Evolutionary conservation across 2,888 invertebrate genomes (phyloP), one percentile per base, ranked within the genome.

Genomic region (Hemithea aestivaria): DNA sequence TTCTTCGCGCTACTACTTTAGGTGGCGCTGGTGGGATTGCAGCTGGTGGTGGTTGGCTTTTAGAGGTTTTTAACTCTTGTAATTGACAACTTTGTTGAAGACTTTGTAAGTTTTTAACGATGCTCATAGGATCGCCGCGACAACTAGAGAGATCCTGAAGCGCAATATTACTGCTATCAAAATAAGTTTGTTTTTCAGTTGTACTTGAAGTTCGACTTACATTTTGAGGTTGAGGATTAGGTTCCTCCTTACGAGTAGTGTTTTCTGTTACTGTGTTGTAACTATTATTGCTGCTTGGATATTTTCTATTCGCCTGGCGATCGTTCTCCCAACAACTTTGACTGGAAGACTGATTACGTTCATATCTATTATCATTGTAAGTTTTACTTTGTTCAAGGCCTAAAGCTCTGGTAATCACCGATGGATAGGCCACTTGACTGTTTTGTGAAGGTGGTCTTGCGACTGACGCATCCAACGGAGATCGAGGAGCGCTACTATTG

Each of bases 341-440:
- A 54, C 71, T 76, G 49, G 84, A 66, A 51, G 88, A 69, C 51
- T 87, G 88, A 48, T 76, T 87, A 48, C 88, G 73, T 44, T 90
- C 90, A 68, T 85, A 90, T 52, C 90, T 73, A 62, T 70, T 83
- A 56, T 90, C 90, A 54, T 77, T 66, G 58, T 77, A 88, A 20
- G 71, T 64, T 73, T 88, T 88, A 48, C 66, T 88, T 72, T 92
- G 91, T 52, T 91, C 90, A 36, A 89, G 81, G 48, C 91, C 91
- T 59, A 92, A 71, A 55, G 94, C 91, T 60, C 93, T 88, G 24
- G 93, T 94, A 61, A 95, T 95, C 45, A 95, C 95, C 51, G 94
- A 94, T 32, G 95, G 92, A 72, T 95, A 95, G 38, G 91, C 94
- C 45, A 94, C 92, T 66, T 91, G 90, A 62, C 81, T 87, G 49